Conservation (phyloP, 2,888 invertebrate species). For the Agrotis puta region DNA sequence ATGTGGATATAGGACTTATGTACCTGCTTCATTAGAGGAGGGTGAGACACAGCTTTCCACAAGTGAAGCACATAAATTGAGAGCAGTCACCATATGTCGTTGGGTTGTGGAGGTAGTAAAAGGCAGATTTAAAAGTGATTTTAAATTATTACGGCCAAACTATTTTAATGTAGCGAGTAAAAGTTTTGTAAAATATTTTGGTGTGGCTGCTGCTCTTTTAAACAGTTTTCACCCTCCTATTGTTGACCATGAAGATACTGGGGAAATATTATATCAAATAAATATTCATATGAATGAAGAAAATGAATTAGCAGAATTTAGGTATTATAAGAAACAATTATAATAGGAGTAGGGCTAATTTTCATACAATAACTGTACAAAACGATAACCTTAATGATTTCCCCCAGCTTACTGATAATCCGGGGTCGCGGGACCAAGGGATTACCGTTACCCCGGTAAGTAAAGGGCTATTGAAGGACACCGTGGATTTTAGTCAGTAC, state of each 20-base stretch:
- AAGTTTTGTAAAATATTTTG: conserved; percentile 5
- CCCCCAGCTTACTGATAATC: conserved; percentile 7
- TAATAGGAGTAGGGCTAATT: conserved; percentile 9
- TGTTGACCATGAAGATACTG: conserved; percentile 26
- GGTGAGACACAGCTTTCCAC: conserved; percentile 39
- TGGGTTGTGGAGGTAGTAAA: conserved; percentile 35
- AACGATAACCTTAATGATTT: conserved; percentile 4
- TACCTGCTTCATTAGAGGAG: conserved; percentile 7
- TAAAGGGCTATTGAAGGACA: too few relatives aligned
- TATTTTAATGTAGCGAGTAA: conserved; percentile 34
- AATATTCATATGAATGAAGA: conserved; percentile 1
- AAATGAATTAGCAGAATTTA: conserved; percentile 14
- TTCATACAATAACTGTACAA: background rate
- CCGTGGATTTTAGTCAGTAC: too few relatives aligned
- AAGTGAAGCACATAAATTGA: conserved; percentile 37
- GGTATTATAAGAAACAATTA: background rate
- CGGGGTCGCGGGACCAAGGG: too few relatives aligned
- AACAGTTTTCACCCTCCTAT: conserved; percentile 35
- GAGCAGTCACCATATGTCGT: conserved; percentile 39
- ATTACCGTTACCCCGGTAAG: too few relatives aligned
- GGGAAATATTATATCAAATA: conserved; percentile 5
- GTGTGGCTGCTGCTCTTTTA: conserved; percentile 4
- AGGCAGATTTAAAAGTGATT: conserved; percentile 42
- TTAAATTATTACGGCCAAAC: conserved; percentile 24
- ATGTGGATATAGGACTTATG: conserved; percentile 4